Base-by-base conservation (phyloP, 2,888 invertebrate species). In the Microctonus brassicae region DNA sequence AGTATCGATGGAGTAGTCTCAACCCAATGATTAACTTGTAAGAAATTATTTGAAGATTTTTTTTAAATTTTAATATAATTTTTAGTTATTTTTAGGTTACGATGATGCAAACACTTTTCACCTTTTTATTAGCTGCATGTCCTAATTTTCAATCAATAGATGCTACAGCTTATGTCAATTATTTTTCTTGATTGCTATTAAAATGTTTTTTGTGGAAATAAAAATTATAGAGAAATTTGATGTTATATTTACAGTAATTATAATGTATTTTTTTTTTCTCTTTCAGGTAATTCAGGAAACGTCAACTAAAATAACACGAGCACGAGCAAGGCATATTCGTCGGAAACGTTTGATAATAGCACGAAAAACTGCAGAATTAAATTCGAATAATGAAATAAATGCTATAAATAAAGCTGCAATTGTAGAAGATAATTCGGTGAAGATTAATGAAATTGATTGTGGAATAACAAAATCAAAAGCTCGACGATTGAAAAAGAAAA, bases 301-400 rank as follows among this genome's bases (percentile, higher is more conserved):
- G 22, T 64, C 69, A 42, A 76, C 76, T 29, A 82, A 81, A 74
- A 69, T 82, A 65, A 81, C 78, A 58, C 80, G 82, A 29, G 82
- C 84, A 13, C 70, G 77, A 63, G 85, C 85, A 2, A 81, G 86
- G 65, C 85, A 85, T 75, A 75, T 84, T 33, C 80, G 86, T 47
- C 75, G 85, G 61, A 85, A 84, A 68, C 81, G 81, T 58, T 75
- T 85, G 69, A 77, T 79, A 52, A 79, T 80, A 61, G 84, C 84
- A 33, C 78, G 83, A 9, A 81, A 76, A 73, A 79, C 78, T 20
- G 77, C 78, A 4, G 73, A 79, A 62, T 69, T 76, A 42, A 62
- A 70, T n/a, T n/a, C 65, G 26, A 52, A 24, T 11, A 36, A 53
- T 24, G 62, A 11, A 20, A 29, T 26, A 24, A 70, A 36, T n/a